A percentile compares a stretch with the other conserved stretches of the same genome.
These are phyloP conservation scores for Poecilia wingei DNA, from an alignment of 2,797 vertebrate genomes.

Conservation along the genomic window DNA sequence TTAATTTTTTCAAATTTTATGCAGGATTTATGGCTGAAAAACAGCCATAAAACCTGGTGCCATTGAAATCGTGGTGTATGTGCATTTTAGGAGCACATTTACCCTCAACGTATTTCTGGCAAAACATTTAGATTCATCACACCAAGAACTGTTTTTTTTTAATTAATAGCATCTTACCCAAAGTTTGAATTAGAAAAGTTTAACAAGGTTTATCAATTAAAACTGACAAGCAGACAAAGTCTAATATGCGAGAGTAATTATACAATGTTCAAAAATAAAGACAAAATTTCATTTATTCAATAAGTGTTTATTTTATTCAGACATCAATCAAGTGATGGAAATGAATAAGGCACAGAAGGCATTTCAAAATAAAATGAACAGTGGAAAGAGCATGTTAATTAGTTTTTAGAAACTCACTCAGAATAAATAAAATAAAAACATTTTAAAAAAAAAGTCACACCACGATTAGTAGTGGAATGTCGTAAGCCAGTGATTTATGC, in stretches of 20 bases:
- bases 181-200: neutral
- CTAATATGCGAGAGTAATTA: neutral
- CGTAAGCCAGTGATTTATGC: slow-evolving; percentile 35
- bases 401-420: slow-evolving; percentile 45
- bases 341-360: neutral
- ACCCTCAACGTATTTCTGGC: neutral
- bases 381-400: slow-evolving; percentile 19
- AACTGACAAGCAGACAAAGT: neutral
- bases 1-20: neutral
- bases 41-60: neutral
- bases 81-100: neutral
- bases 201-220: neutral
- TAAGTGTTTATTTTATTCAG: slow-evolving; percentile 55
- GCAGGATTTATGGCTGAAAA: neutral
- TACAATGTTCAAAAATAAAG: neutral
- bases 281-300: slow-evolving; percentile 2
- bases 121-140: neutral
- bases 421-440: slow-evolving; percentile 2
- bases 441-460: slow-evolving; percentile 24
- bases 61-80: too few species aligned
- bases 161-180: neutral
- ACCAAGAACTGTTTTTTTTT: neutral
- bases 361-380: slow-evolving; percentile 9
- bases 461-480: slow-evolving; percentile 50
- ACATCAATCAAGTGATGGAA: slow-evolving; percentile 12